Evolutionary conservation across 2,113 vertebrate genomes (phyloP), one percentile per base, ranked within the genome.

Genomic region (Chaetodon trifascialis): DNA sequence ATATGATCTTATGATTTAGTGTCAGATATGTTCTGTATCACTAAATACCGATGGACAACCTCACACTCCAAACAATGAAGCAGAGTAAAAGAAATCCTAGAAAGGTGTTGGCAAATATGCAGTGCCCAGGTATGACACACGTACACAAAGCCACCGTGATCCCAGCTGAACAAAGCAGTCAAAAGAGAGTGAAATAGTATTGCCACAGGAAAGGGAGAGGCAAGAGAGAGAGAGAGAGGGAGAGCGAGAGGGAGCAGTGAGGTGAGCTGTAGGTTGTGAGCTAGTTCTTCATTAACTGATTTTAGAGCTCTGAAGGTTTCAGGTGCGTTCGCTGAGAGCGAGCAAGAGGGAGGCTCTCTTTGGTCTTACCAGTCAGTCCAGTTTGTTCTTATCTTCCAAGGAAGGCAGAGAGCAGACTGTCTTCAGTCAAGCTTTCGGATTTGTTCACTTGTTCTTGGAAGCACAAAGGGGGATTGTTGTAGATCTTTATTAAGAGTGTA

Each of bases 251-350:
- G 30, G 30, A 14, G 42, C 1, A 7, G 15, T 52, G 80, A 81
- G 78, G 80, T 67, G 79, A 85, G 63, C 51, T 62, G 19, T 38
- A 42, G 44, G 52, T 76, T 65, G 64, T 0, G 42, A 75, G 78
- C 81, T 73, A 69, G 90, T 94, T 42, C 46, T 88, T 88, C 30
- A 94, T 94, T 94, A 93, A 94, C 94, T 60, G 4, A 65, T 54
- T 73, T 89, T 91, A 93, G 75, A 49, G 74, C 86, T 82, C 56
- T 59, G 23, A 4, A 19, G 4, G 44, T 44, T 75, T 54, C 67
- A 74, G 63, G 56, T 86, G 40, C 5, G 5, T 52, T 79, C 34
- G 2, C 10, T 44, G 1, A 55, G 34, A 65, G 11, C n/a, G 21
- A 64, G 23, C 1, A 4, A 71, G 25, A 46, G 5, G 11, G 47